phyloP scores from a whole-genome alignment of 2,113 vertebrate genomes.

The Malurus elegans region DNA sequence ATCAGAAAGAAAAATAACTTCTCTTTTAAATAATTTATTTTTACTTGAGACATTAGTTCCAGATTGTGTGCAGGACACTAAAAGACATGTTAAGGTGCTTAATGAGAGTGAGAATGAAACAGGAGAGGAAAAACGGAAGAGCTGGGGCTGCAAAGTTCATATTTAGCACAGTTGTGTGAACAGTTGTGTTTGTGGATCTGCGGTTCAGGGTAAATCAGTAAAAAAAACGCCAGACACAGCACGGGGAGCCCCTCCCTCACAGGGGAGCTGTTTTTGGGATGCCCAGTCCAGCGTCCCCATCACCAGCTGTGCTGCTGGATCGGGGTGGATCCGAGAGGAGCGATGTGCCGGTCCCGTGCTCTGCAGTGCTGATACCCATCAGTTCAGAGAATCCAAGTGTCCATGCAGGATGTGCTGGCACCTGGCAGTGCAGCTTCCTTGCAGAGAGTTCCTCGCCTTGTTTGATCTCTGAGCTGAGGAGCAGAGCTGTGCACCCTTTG shows the following conservation, averaged over 20 bases:
- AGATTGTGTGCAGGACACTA: not conserved
- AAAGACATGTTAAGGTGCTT: not conserved
- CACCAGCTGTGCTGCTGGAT: not conserved
- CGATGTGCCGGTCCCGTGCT: fast-evolving
- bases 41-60: not conserved
- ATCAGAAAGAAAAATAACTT: not conserved
- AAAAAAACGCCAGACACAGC: not conserved
- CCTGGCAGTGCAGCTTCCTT: not conserved
- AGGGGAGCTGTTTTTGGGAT: not conserved
- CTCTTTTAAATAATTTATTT: not conserved
- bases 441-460: not conserved
- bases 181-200: not conserved
- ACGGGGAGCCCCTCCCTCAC: not conserved
- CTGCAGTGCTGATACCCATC: not conserved
- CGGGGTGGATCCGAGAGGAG: not conserved
- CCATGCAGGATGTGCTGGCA: not conserved
- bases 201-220: not conserved
- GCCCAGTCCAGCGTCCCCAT: not conserved
- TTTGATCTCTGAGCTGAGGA: not conserved
- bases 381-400: not conserved
- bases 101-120: not conserved
- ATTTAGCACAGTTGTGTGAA: not conserved
- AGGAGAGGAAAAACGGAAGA: not conserved
- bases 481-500: not conserved
- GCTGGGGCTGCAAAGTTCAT: not conserved